phyloP scores from a whole-genome alignment of 2,797 vertebrate species.

The Menidia menidia region DNA sequence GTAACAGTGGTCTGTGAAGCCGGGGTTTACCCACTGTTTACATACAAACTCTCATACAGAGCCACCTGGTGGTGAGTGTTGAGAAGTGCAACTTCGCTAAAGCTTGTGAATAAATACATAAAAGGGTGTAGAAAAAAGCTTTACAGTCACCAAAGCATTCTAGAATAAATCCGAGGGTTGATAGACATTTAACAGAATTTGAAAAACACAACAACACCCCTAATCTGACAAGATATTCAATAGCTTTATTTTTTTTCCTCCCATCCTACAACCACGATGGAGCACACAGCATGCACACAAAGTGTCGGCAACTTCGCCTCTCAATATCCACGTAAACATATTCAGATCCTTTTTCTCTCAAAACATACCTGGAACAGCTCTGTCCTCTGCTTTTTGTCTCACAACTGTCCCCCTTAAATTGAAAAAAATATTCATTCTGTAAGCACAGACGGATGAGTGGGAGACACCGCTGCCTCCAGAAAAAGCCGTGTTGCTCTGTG shows the following conservation, averaged over 20 bases:
- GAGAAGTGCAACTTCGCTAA: slow-evolving; percentile 29
- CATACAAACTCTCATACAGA: slow-evolving; percentile 14
- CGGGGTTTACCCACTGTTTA: not conserved
- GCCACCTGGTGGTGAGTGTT: slow-evolving; percentile 38
- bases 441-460: slow-evolving; percentile 16
- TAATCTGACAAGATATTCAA: slow-evolving; percentile 11
- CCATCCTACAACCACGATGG: slow-evolving; percentile 4
- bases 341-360: not conserved
- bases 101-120: slow-evolving; percentile 15
- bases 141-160: not conserved
- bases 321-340: not conserved
- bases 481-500: slow-evolving; percentile 51
- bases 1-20: not conserved
- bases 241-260: not conserved
- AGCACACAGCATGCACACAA: slow-evolving; percentile 36
- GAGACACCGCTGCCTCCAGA: slow-evolving; percentile 45
- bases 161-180: not conserved
- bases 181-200: not conserved
- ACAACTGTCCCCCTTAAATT: slow-evolving; percentile 67
- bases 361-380: slow-evolving; percentile 71
- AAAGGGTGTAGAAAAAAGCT: not conserved
- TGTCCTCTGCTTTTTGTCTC: slow-evolving; percentile 67
- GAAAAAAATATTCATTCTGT: slow-evolving; percentile 78
- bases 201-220: slow-evolving; percentile 15
- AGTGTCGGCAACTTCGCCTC: slow-evolving; percentile 45